phyloP scores from a whole-genome alignment of 2,888 invertebrate species.

The Polydrusus cervinus region DNA sequence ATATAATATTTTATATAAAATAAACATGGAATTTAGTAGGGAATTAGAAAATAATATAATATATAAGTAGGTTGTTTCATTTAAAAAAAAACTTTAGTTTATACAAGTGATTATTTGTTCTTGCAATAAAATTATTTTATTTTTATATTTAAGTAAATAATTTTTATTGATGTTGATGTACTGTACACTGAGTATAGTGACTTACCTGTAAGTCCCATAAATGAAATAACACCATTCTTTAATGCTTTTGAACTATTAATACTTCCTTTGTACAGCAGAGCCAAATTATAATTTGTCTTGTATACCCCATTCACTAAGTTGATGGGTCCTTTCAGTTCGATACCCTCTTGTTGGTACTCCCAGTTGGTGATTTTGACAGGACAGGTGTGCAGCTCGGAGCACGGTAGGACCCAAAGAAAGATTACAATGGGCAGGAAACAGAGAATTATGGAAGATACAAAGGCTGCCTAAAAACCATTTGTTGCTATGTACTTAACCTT shows the following conservation, averaged over 20 bases:
- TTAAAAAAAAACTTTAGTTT: too few species aligned
- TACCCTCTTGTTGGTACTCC: constrained; percentile 80
- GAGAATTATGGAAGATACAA: constrained; percentile 80
- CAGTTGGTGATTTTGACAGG: constrained; percentile 79
- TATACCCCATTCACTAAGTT: constrained; percentile 80
- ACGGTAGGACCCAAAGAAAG: constrained; percentile 85
- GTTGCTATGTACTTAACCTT: not conserved
- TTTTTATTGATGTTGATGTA: too few species aligned
- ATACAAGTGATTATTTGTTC: too few species aligned
- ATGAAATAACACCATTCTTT: constrained; percentile 65
- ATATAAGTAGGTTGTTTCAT: too few species aligned
- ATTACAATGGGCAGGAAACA: constrained; percentile 82
- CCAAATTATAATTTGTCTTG: constrained; percentile 80
- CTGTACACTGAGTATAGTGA: too few species aligned
- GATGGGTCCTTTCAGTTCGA: constrained; percentile 81
- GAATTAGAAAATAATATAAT: too few species aligned
- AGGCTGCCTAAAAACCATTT: constrained; percentile 71
- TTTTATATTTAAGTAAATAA: too few species aligned
- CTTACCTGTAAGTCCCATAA: constrained; percentile 65
- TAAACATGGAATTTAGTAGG: too few species aligned
- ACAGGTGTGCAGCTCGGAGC: constrained; percentile 81
- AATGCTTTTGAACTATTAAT: constrained; percentile 75
- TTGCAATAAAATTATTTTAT: too few species aligned
- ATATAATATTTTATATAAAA: too few species aligned
- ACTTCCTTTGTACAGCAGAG: constrained; percentile 83